Percentiles rank a stretch among this genome's conserved stretches.
Conservation (phyloP, 2,888 invertebrate species). For the Heliconius aoede region DNA sequence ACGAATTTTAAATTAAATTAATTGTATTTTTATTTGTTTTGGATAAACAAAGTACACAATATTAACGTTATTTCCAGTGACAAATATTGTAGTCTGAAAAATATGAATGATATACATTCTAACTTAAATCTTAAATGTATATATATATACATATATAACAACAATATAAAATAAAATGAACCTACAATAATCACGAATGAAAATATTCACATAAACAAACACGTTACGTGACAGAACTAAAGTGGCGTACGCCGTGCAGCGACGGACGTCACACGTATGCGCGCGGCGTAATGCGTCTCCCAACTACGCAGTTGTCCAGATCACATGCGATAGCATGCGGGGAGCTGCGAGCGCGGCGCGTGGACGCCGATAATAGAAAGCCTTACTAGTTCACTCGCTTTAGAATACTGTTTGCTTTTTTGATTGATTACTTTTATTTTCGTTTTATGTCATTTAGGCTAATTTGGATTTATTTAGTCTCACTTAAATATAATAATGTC, state of each 20-base stretch:
- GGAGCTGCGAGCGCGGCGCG: conserved; percentile 57
- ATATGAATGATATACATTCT: neutral
- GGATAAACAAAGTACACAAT: too few relatives aligned
- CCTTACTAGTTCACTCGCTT: conserved; percentile 46
- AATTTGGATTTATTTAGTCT: neutral
- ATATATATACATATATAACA: too few relatives aligned
- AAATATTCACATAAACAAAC: conserved; percentile 10
- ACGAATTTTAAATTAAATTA: too few relatives aligned
- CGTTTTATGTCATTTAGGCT: neutral
- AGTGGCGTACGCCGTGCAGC: conserved; percentile 30
- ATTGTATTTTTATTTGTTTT: too few relatives aligned
- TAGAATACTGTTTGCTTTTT: conserved; percentile 8
- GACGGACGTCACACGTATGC: conserved; percentile 39
- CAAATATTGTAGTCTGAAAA: too few relatives aligned
- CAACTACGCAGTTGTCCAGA: conserved; percentile 71
- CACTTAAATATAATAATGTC: too few relatives aligned
- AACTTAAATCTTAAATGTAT: too few relatives aligned
- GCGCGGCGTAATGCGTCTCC: conserved; percentile 53
- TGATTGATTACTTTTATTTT: neutral
- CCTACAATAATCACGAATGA: neutral
- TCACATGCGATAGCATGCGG: conserved; percentile 56
- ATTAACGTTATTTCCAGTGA: too few relatives aligned
- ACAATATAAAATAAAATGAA: too few relatives aligned
- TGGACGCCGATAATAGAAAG: conserved; percentile 58
- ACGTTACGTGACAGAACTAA: conserved; percentile 32